Conservation (phyloP, 2,888 invertebrate species). For the Teleogryllus oceanicus region DNA sequence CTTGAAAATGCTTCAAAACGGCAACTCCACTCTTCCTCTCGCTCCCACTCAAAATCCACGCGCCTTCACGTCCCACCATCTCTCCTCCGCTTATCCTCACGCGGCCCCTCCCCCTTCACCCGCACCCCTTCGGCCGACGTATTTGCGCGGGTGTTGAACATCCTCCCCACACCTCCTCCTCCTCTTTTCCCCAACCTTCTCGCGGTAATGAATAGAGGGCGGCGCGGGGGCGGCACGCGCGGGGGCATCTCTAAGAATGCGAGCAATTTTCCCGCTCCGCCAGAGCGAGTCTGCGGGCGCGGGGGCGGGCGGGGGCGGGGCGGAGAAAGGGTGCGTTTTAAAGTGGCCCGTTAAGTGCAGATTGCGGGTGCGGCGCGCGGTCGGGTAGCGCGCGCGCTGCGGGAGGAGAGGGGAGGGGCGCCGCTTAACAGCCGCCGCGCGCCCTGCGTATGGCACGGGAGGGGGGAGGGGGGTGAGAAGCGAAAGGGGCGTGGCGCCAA, state of each 20-base stretch:
- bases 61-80: no score
- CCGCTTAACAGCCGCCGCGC: no score
- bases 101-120: no score
- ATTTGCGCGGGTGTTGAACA: neutral
- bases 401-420: neutral
- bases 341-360: slow-evolving; percentile 18
- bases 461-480: neutral
- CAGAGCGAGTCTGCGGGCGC: neutral
- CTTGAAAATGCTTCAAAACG: no score
- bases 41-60: no score
- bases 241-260: neutral
- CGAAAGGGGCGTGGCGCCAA: neutral
- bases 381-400: neutral
- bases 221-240: neutral
- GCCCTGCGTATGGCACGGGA: neutral
- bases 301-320: neutral
- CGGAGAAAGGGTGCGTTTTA: slow-evolving; percentile 18
- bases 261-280: neutral
- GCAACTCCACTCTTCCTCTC: no score
- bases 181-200: neutral
- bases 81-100: no score
- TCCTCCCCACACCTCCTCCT: neutral
- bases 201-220: neutral
- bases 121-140: neutral
- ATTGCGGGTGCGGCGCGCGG: neutral